Conservation (phyloP, 2,113 vertebrate species). For the Sus scrofa region DNA sequence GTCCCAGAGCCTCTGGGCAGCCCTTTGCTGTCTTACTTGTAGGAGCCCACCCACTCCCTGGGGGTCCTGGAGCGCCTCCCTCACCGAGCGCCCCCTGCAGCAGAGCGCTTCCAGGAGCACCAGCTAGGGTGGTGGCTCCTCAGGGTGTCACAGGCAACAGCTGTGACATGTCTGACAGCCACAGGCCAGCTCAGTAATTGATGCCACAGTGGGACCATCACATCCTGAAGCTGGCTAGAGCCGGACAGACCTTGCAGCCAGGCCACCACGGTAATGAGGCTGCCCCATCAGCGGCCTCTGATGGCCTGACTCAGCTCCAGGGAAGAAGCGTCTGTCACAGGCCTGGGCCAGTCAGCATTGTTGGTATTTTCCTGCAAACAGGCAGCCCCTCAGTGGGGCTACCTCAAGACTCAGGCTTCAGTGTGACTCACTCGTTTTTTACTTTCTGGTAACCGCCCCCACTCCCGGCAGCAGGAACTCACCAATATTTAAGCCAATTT, state of each 20-base stretch:
- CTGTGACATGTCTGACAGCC: constrained; percentile 61
- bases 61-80: background rate
- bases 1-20: background rate
- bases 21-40: background rate
- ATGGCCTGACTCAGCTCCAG: background rate
- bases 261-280: constrained; percentile 41
- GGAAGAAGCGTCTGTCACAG: background rate
- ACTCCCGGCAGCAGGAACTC: background rate
- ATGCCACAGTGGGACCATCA: background rate
- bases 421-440: background rate
- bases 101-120: background rate
- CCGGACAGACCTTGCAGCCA: background rate
- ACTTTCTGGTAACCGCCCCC: background rate
- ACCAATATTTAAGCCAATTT: background rate
- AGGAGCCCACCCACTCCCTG: background rate
- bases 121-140: background rate
- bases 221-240: constrained; percentile 2
- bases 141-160: constrained; percentile 21
- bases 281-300: background rate
- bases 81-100: background rate
- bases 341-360: background rate
- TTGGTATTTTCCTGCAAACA: background rate
- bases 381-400: background rate
- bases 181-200: constrained; percentile 73
- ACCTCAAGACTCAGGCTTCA: background rate